Percentiles rank a stretch among this genome's conserved stretches.
Evolutionary conservation across 1,140 invertebrate species (phyloP).

Genomic region (Vanessa atalanta): DNA sequence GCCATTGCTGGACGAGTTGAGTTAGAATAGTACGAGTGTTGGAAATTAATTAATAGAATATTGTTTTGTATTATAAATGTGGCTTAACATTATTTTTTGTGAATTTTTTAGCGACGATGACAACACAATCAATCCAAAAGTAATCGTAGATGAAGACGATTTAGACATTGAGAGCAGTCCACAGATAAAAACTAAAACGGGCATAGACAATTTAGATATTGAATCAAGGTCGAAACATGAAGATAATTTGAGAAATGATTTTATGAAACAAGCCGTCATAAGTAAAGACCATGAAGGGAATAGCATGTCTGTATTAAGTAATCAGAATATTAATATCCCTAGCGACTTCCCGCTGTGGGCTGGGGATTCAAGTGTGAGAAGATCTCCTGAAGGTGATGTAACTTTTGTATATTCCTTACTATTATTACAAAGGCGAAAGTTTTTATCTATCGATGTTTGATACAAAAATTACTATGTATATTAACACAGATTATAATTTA

Average conservation of each 20-base stretch:
- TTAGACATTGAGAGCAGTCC: constrained; percentile 84
- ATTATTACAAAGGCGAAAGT: too few relatives aligned
- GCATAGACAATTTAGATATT: constrained; percentile 19
- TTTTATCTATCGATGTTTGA: too few relatives aligned
- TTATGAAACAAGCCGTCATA: constrained; percentile 35
- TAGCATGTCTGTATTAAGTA: constrained; percentile 27
- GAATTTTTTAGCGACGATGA: constrained; percentile 86
- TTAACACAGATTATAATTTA: too few relatives aligned
- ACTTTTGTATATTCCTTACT: constrained; percentile 17
- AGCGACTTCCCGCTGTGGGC: constrained; percentile 68
- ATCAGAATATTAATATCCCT: constrained; percentile 38
- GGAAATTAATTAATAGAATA: too few relatives aligned
- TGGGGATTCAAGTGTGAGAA: constrained; percentile 68
- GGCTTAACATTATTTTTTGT: neutral
- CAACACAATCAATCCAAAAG: constrained; percentile 89
- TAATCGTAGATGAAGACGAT: constrained; percentile 93
- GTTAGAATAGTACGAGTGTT: too few relatives aligned
- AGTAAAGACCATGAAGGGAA: constrained; percentile 36
- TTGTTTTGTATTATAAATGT: too few relatives aligned
- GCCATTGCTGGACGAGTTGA: too few relatives aligned
- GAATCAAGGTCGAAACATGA: constrained; percentile 10
- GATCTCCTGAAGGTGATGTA: constrained; percentile 46
- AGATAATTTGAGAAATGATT: constrained; percentile 25
- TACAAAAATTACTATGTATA: too few relatives aligned
- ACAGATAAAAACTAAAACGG: constrained; percentile 23